Percentiles rank a stretch among this genome's conserved stretches.
phyloP scores from a whole-genome alignment of 2,797 vertebrate genomes.

The Furcifer pardalis region DNA sequence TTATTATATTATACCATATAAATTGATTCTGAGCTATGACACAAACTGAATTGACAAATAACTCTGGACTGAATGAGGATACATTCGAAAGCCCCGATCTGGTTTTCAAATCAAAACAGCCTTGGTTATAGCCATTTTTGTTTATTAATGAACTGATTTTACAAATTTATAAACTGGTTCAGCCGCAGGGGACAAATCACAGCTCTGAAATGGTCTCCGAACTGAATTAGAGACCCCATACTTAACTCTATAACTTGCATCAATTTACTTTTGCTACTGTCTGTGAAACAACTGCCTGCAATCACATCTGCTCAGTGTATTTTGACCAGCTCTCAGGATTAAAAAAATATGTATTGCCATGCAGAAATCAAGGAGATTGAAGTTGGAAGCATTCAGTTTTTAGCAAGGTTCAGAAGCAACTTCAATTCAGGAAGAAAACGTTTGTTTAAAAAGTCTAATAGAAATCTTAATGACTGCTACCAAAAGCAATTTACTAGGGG shows the following conservation, averaged over 20 bases:
- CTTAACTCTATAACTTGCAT: neutral
- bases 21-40: no score
- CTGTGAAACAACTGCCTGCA: neutral
- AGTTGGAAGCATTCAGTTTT: conserved; percentile 7
- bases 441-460: conserved; percentile 35
- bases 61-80: no score
- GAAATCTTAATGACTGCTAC: conserved; percentile 29
- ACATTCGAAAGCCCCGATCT: no score
- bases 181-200: no score
- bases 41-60: no score
- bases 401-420: neutral
- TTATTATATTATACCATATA: no score
- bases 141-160: no score
- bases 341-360: conserved; percentile 8
- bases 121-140: no score
- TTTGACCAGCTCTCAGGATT: neutral
- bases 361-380: neutral
- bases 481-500: conserved; percentile 32
- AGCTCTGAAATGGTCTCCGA: no score
- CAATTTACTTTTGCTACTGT: neutral
- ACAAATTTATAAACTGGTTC: no score
- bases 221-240: no score
- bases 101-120: no score
- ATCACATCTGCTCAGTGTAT: neutral
- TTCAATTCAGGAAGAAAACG: neutral